phyloP scores from a whole-genome alignment of 1,140 invertebrate genomes.

The Metopolophium dirhodum region DNA sequence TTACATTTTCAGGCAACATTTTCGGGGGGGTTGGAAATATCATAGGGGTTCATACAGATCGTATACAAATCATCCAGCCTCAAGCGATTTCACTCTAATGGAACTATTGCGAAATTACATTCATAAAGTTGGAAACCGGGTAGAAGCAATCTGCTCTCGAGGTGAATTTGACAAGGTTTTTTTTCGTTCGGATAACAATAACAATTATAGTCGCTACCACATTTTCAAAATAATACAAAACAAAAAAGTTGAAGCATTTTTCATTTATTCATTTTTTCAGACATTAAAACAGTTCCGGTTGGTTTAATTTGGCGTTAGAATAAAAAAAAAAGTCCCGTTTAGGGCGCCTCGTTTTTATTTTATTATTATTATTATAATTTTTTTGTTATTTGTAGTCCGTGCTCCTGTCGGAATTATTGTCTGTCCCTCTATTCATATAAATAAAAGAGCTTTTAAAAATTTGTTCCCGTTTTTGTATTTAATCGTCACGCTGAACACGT shows the following conservation, averaged over 20 bases:
- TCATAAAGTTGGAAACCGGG: neutral
- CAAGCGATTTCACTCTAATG: neutral
- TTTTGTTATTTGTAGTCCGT: slow-evolving; percentile 47
- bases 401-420: slow-evolving; percentile 46
- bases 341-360: slow-evolving; percentile 20
- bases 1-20: neutral
- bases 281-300: slow-evolving; percentile 56
- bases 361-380: neutral
- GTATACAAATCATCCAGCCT: neutral
- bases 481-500: slow-evolving; percentile 55
- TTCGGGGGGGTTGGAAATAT: neutral
- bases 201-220: slow-evolving; percentile 26
- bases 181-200: slow-evolving; percentile 35
- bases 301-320: slow-evolving; percentile 47
- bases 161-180: slow-evolving; percentile 18
- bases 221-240: neutral
- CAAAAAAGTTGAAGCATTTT: slow-evolving; percentile 45
- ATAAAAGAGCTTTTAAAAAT: slow-evolving; percentile 50
- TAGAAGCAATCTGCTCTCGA: slow-evolving; percentile 13
- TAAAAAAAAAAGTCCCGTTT: slow-evolving; percentile 49
- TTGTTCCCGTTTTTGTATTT: slow-evolving; percentile 38
- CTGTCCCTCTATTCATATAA: slow-evolving; percentile 53
- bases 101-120: neutral
- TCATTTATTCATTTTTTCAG: slow-evolving; percentile 52
- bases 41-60: neutral